These are phyloP conservation scores for Sterrhoptilus dennistouni DNA, from an alignment of 2,113 vertebrate genomes.

Conservation along the genomic window DNA sequence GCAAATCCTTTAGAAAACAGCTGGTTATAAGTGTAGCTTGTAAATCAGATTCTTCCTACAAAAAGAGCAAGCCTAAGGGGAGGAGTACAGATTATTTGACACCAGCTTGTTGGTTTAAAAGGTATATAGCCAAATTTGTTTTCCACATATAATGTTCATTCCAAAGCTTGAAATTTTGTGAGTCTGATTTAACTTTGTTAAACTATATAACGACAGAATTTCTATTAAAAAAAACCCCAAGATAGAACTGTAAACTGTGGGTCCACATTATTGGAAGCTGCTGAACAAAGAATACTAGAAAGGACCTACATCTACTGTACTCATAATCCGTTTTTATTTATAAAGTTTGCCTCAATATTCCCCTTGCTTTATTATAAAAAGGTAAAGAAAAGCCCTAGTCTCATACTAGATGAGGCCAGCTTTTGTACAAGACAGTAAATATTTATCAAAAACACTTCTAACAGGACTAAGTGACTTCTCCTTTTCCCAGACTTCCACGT, in stretches of 20 bases:
- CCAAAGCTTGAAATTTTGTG: not conserved
- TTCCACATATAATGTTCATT: not conserved
- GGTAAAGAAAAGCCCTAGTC: not conserved
- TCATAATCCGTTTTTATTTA: not conserved
- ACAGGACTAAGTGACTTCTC: not conserved
- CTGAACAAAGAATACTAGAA: not conserved
- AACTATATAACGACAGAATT: not conserved
- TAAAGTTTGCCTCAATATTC: not conserved
- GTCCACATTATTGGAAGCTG: not conserved
- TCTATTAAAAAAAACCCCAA: not conserved
- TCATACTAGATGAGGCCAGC: not conserved
- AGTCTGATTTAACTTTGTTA: not conserved
- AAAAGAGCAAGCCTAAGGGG: not conserved
- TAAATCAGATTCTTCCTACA: not conserved
- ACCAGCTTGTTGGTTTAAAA: not conserved
- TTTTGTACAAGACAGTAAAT: not conserved
- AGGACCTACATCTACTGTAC: not conserved
- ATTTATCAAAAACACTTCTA: not conserved
- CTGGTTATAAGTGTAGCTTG: not conserved
- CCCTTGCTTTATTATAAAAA: not conserved
- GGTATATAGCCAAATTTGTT: not conserved
- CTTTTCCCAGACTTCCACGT: not conserved
- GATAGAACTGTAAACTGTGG: not conserved
- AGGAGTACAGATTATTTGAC: not conserved
- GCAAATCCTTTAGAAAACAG: not conserved